A percentile compares a stretch with the other conserved stretches of the same genome.
Conservation (phyloP, 2,113 vertebrate genomes). For the Pogonocichla stellata region DNA sequence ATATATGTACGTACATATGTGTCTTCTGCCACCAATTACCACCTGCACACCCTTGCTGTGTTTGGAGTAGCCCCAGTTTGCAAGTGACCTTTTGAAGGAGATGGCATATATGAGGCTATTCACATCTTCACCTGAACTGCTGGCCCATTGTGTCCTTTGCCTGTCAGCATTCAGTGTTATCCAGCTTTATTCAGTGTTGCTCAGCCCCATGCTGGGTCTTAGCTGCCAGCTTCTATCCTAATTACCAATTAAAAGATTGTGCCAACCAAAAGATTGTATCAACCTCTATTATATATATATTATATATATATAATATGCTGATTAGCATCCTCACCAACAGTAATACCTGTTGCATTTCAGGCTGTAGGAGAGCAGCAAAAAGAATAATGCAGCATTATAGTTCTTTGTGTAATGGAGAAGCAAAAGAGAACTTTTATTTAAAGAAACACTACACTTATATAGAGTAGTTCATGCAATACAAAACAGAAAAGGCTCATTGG, state of each 20-base stretch:
- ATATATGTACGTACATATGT: accelerated
- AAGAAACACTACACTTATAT: too few relatives aligned
- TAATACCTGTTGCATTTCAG: background rate
- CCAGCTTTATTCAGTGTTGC: background rate
- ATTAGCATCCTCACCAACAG: background rate
- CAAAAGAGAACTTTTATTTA: too few relatives aligned
- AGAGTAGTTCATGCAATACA: too few relatives aligned
- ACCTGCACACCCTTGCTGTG: background rate
- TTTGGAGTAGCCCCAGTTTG: background rate
- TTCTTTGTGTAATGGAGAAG: too few relatives aligned
- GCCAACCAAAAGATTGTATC: background rate
- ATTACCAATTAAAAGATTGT: background rate
- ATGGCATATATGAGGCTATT: background rate
- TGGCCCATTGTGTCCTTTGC: background rate
- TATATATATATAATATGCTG: background rate
- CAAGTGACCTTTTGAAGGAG: background rate
- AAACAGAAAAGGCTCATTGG: too few relatives aligned
- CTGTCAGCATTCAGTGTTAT: background rate
- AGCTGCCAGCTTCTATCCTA: background rate
- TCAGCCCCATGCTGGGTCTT: background rate
- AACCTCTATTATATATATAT: background rate
- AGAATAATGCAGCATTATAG: too few relatives aligned
- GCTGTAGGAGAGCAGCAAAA: too few relatives aligned
- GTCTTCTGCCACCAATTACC: background rate
- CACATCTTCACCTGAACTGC: background rate